Base-by-base conservation (phyloP, 2,888 invertebrate species). In the Meandrusa payeni region DNA sequence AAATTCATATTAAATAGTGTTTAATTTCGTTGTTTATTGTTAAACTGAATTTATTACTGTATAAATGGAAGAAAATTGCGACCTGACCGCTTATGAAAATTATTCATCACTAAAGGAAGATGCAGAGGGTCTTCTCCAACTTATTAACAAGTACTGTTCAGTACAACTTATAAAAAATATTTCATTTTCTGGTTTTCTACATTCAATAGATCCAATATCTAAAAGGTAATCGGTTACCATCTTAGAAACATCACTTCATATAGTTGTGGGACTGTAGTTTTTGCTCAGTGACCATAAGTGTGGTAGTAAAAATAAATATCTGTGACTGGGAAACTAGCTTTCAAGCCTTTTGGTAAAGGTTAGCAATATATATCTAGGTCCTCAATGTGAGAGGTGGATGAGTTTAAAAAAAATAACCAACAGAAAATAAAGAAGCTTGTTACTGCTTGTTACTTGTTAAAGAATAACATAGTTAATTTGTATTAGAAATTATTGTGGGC, bases 151-250 rank as follows among this genome's bases (percentile, higher is more conserved):
- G 62, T 74, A 69, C 55, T 74, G 79, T 5, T 64, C 59, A 51
- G 57, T 85, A 27, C 46, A 69, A 20, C 49, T 75, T 5, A 65
- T 73, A 11, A 76, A 72, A 50, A 68, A 71, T 38, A 50, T 48
- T 12, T 51, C 51, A 1, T 69, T 66, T 48, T 48, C 43, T 41
- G 85, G 85, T 9, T 80, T 73, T 59, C 48, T 83, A 7, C 73
- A 80, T 51, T 76, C 81, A 0, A 65, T 82, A 37, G 83, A 85
- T 52, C 81, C 83, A 22, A 44, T 76, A n/a, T 63, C 76, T 12
- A 48, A 66, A 42, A 81, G 81, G 83, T 83, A 69, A 61, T 38
- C 47, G 43, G 4, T 34, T 27, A 23, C 7, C 15, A 3, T 33
- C 12, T 34, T 12, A 32, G 28, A 31, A 28, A 11, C n/a, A 10